Base-by-base conservation (phyloP, 2,888 invertebrate species). In the Tachina lurida region DNA sequence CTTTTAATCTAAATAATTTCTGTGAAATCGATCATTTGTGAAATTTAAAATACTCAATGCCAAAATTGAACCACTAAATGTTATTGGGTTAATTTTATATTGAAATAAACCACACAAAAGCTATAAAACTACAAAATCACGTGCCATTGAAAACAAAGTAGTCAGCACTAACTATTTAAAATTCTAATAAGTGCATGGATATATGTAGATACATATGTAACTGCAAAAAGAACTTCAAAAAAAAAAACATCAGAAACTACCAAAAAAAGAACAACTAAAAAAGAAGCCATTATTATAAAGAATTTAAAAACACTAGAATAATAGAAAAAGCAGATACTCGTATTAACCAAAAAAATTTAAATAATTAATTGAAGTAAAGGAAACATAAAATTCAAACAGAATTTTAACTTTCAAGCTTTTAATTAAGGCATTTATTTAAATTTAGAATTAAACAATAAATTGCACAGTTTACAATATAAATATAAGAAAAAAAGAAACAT, bases 71-170 rank as follows among this genome's bases (percentile, higher is more conserved):
- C 31, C 31, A 31, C 31, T 31, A 31, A 70, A 22, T 13, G 12
- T 73, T 41, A 22, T 45, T 13, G 62, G 75, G 13, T 60, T 43
- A 67, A 67, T 56, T 39, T 47, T 60, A 13, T 19, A 19, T 4
- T 1, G 3, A 12, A 70, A 49, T 52, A 43, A 70, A 10, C 13
- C n/a, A n/a, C 39, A 9, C 75, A 54, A 73, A 79, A 76, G 49
- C 62, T 56, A 70, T 56, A 85, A 84, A 85, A 71, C 41, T 71
- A 52, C 10, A 56, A 71, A 75, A 85, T 70, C 85, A 86, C 85
- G 85, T 86, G 75, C 79, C 65, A 75, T 75, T 67, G 41, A 41
- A n/a, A 74, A 60, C 71, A 65, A 49, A 62, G 54, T 86, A 76
- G 86, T 67, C 83, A 83, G 67, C 41, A 71, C 39, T 79, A 54